These are phyloP conservation scores for Oxyura jamaicensis DNA, from an alignment of 2,113 vertebrate genomes.

Conservation along the genomic window DNA sequence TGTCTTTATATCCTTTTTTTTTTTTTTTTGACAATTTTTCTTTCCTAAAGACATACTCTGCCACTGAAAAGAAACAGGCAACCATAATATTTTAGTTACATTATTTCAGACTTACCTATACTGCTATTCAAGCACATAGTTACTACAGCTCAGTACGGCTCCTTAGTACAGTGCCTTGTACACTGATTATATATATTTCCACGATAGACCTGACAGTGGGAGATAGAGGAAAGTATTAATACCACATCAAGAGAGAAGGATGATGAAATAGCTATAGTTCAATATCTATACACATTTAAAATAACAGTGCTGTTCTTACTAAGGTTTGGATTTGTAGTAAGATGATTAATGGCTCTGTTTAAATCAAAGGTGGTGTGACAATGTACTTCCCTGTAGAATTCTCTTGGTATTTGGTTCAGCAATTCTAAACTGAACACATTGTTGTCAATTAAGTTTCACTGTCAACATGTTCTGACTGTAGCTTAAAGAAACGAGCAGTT, in stretches of 20 bases:
- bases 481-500: constrained; percentile 42
- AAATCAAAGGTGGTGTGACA: constrained; percentile 1
- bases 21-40: neutral
- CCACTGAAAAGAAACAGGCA: neutral
- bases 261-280: neutral
- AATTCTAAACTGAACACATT: constrained; percentile 39
- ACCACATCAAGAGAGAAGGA: neutral
- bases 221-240: neutral
- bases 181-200: neutral
- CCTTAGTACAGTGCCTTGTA: neutral
- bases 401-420: constrained; percentile 9
- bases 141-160: neutral
- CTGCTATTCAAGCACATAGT: neutral
- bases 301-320: neutral
- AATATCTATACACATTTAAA: neutral
- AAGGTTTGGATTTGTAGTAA: neutral
- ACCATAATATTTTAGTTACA: neutral
- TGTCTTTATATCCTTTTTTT: neutral
- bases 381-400: neutral
- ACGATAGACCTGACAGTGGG: neutral
- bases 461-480: constrained; percentile 19
- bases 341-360: constrained; percentile 7
- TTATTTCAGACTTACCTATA: neutral
- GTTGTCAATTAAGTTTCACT: constrained; percentile 39
- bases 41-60: neutral